These are phyloP conservation scores for Manduca sexta DNA, from an alignment of 1,140 invertebrate genomes.

Conservation along the genomic window DNA sequence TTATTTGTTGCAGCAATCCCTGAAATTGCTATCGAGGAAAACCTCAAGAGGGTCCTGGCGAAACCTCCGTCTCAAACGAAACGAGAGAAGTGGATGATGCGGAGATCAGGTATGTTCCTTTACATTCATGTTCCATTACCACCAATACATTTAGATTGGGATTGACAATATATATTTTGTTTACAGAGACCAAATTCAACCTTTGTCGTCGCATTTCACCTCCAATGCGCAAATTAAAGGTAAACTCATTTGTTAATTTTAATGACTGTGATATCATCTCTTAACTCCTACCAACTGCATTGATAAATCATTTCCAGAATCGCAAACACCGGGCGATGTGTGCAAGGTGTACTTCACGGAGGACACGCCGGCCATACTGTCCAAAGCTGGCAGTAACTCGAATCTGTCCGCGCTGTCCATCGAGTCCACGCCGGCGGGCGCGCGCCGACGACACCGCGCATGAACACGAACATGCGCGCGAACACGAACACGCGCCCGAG, in stretches of 20 bases:
- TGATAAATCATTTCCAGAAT: too few species aligned
- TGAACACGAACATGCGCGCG: background rate
- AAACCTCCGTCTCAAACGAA: too few species aligned
- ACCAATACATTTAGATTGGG: too few species aligned
- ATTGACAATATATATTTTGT: too few species aligned
- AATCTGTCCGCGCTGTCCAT: constrained; percentile 83
- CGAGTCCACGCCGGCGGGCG: constrained; percentile 50
- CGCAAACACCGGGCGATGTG: constrained; percentile 36
- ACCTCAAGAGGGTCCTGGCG: background rate
- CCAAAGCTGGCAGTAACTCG: constrained; percentile 85
- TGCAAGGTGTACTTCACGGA: constrained; percentile 80
- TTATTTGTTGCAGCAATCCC: constrained; percentile 9
- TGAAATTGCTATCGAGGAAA: constrained; percentile 7
- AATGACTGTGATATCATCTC: too few species aligned
- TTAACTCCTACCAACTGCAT: too few species aligned
- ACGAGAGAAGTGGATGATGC: too few species aligned
- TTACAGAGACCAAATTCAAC: constrained; percentile 10
- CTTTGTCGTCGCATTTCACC: constrained; percentile 1
- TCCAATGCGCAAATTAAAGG: constrained; percentile 12
- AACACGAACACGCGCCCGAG: too few species aligned
- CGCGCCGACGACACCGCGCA: background rate
- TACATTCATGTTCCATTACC: too few species aligned
- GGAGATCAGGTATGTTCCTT: constrained; percentile 5
- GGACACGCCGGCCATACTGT: constrained; percentile 84
- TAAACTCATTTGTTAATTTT: constrained; percentile 4